Conservation (phyloP, 2,888 invertebrate genomes). For the Caenorhabditis doughertyi region DNA sequence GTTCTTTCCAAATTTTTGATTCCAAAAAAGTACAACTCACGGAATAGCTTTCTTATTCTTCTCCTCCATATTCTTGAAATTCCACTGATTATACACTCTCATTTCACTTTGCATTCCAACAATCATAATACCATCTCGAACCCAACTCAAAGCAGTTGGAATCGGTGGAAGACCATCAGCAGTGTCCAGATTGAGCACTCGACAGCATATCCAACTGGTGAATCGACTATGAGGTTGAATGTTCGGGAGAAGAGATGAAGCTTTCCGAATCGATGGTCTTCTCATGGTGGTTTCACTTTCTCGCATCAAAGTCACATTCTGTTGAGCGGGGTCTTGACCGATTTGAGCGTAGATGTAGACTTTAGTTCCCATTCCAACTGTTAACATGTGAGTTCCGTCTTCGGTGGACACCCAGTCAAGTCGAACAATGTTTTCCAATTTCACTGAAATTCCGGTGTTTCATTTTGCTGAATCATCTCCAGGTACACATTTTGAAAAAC, state of each 20-base stretch:
- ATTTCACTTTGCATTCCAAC: slow-evolving; percentile 99
- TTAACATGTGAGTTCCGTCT: slow-evolving; percentile 97
- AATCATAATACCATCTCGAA: slow-evolving; percentile 96
- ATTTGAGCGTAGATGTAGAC: slow-evolving; percentile 92
- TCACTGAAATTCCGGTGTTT: no score
- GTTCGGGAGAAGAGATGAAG: slow-evolving; percentile 73
- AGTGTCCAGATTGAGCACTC: slow-evolving; percentile 76
- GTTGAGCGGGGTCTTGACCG: slow-evolving; percentile 94
- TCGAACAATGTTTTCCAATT: slow-evolving; percentile 71
- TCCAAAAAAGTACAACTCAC: not conserved
- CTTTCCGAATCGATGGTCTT: slow-evolving; percentile 76
- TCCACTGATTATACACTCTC: slow-evolving; percentile 95
- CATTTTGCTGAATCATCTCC: no score
- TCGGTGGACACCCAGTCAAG: slow-evolving; percentile 98
- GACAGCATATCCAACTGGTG: slow-evolving; percentile 80
- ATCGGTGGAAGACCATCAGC: slow-evolving; percentile 96
- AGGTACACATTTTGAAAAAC: not conserved
- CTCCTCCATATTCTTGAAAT: slow-evolving; percentile 59
- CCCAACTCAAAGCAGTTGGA: slow-evolving; percentile 99
- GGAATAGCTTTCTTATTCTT: slow-evolving; percentile 21
- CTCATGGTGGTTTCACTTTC: slow-evolving; percentile 77
- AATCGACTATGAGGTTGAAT: slow-evolving; percentile 66
- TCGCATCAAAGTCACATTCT: slow-evolving; percentile 92
- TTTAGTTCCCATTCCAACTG: slow-evolving; percentile 86
- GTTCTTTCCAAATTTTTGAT: not conserved